These are phyloP conservation scores for Heterohyrax brucei DNA, from an alignment of 2,797 vertebrate genomes.

Conservation along the genomic window DNA sequence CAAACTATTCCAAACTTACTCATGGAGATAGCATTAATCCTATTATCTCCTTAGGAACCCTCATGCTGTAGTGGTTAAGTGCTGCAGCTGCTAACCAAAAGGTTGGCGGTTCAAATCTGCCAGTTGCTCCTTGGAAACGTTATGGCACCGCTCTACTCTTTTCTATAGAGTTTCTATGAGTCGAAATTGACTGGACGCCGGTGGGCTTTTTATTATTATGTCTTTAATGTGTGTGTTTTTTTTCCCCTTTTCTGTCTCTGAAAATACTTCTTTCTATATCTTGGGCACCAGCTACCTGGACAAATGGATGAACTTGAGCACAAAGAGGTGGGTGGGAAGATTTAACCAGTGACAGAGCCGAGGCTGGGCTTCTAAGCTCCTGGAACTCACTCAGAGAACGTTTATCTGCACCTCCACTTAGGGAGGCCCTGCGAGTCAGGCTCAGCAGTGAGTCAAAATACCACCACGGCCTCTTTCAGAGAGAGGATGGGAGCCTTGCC, in stretches of 20 bases:
- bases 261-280: conserved; percentile 8
- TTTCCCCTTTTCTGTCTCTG: neutral
- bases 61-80: too few species aligned
- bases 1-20: neutral
- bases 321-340: neutral
- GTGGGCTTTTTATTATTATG: too few species aligned
- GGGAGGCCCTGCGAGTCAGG: neutral
- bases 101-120: too few species aligned
- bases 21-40: neutral
- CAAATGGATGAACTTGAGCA: neutral
- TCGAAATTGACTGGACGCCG: too few species aligned
- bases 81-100: too few species aligned
- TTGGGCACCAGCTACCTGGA: neutral
- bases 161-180: too few species aligned
- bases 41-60: neutral
- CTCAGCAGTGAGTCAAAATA: neutral
- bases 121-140: too few species aligned
- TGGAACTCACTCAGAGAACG: neutral
- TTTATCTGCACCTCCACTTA: neutral
- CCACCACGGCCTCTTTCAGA: neutral
- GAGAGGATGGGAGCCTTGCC: neutral
- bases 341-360: accelerated
- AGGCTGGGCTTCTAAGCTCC: neutral
- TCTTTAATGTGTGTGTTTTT: neutral
- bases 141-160: too few species aligned